phyloP scores from a whole-genome alignment of 2,888 invertebrate genomes.

The Timema podura region DNA sequence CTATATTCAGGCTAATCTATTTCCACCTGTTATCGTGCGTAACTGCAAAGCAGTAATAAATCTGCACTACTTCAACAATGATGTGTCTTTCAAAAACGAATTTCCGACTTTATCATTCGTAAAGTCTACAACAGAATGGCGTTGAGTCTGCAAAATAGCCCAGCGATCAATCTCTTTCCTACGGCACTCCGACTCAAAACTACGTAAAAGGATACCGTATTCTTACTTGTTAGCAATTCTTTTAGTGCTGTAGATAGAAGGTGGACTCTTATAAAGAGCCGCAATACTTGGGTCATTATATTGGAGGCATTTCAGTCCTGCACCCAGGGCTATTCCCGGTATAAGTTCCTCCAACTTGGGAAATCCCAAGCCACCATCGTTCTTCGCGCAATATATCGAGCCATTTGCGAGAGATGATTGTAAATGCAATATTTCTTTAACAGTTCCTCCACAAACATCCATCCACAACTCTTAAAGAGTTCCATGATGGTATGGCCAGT shows the following conservation, averaged over 20 bases:
- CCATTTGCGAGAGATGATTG: constrained; percentile 34
- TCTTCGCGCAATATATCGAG: constrained; percentile 36
- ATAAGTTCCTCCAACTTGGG: constrained; percentile 36
- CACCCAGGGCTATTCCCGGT: constrained; percentile 29
- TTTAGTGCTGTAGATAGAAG: background rate
- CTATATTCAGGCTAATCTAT: constrained; percentile 17
- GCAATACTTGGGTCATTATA: background rate
- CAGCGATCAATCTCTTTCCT: background rate
- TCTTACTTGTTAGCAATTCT: background rate
- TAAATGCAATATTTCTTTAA: constrained; percentile 33
- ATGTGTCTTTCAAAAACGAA: constrained; percentile 24
- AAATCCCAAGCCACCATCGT: constrained; percentile 40
- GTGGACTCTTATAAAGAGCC: background rate
- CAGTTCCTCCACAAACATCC: constrained; percentile 9
- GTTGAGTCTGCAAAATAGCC: background rate
- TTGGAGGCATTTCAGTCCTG: constrained; percentile 24
- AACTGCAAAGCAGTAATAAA: constrained; percentile 37
- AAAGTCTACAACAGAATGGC: background rate
- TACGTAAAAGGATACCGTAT: background rate
- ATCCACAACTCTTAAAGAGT: constrained; percentile 16
- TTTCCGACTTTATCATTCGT: constrained; percentile 33
- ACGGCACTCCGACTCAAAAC: background rate
- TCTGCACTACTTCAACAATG: constrained; percentile 37
- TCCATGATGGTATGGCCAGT: background rate
- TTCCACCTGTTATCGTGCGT: constrained; percentile 37